Evolutionary conservation across 2,113 vertebrate genomes (phyloP).

Genomic region (Turnix velox): DNA sequence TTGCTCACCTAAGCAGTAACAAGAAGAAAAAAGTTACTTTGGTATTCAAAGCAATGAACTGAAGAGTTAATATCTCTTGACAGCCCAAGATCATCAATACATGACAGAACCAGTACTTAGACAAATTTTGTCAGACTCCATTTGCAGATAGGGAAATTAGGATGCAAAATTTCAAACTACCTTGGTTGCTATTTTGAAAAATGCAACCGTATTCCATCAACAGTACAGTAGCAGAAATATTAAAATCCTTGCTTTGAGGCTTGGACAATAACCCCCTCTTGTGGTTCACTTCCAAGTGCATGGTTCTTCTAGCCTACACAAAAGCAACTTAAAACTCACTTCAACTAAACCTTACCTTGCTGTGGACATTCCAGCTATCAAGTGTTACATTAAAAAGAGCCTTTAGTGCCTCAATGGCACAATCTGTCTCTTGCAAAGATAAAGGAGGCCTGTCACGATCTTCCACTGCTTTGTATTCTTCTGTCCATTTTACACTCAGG

Average conservation of each 20-base stretch:
- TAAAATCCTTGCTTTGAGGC: background rate
- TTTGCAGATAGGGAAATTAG: background rate
- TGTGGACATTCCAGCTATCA: slow-evolving; percentile 82
- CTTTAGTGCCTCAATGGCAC: slow-evolving; percentile 92
- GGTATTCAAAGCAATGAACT: background rate
- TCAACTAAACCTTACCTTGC: slow-evolving; percentile 80
- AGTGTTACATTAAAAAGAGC: slow-evolving; percentile 95
- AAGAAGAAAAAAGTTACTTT: background rate
- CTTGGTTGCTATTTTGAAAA: background rate
- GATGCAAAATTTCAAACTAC: background rate
- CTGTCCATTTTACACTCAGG: slow-evolving; percentile 86
- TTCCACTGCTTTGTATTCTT: slow-evolving; percentile 81
- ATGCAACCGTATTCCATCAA: background rate
- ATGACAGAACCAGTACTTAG: background rate
- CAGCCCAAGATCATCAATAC: background rate
- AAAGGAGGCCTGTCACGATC: slow-evolving; percentile 76
- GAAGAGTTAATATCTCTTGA: background rate
- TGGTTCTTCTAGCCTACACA: background rate
- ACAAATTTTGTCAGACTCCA: background rate
- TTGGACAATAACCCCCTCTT: background rate
- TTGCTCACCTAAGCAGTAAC: background rate
- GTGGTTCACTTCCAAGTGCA: background rate
- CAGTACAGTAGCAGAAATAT: background rate
- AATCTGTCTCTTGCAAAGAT: slow-evolving; percentile 84
- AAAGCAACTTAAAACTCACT: background rate